phyloP scores from a whole-genome alignment of 2,113 vertebrate genomes.

The Rhinichthys klamathensis region DNA sequence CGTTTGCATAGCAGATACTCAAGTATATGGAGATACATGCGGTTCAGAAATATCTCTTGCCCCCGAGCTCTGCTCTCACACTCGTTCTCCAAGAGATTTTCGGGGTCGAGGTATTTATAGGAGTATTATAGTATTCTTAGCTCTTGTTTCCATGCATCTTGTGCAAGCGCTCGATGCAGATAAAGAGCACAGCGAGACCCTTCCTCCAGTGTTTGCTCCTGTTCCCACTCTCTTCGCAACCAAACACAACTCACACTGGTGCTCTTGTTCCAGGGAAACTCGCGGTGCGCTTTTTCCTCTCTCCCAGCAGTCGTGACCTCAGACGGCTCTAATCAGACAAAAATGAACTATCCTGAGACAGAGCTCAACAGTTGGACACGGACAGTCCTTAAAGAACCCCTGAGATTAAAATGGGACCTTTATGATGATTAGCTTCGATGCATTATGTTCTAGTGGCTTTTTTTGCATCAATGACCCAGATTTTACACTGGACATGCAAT shows the following conservation, averaged over 20 bases:
- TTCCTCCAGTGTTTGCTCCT: background rate
- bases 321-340: slow-evolving; percentile 18
- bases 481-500: background rate
- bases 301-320: slow-evolving; percentile 28
- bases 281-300: slow-evolving; percentile 1
- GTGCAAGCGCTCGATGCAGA: background rate
- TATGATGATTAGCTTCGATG: background rate
- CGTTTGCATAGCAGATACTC: background rate
- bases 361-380: background rate
- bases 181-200: background rate
- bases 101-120: slow-evolving; percentile 38
- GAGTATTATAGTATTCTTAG: slow-evolving; percentile 48
- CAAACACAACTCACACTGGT: slow-evolving; percentile 18
- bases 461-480: background rate
- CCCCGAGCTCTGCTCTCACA: slow-evolving; percentile 10
- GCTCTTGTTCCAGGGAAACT: slow-evolving; percentile 30
- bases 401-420: background rate
- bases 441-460: background rate
- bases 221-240: background rate
- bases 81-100: slow-evolving; percentile 20
- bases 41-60: slow-evolving; percentile 38
- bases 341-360: background rate
- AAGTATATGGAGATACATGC: background rate
- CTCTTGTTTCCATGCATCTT: slow-evolving; percentile 46
- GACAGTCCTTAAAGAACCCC: background rate